Evolutionary conservation across 2,888 invertebrate species (phyloP), one percentile per base, ranked within the genome.

Genomic region (Celastrina argiolus): DNA sequence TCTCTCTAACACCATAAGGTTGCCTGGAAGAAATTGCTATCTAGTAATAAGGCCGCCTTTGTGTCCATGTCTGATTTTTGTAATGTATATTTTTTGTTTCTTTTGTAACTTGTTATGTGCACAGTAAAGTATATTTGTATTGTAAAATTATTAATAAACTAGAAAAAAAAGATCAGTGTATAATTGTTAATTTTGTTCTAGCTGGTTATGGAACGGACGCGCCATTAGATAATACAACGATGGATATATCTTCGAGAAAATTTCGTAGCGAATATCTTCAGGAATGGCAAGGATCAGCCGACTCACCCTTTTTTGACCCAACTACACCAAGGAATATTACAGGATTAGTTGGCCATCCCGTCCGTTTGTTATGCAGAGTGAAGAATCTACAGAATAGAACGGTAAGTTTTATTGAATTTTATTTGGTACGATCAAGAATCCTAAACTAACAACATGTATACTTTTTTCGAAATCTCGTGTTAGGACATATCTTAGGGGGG

Each of bases 311-410:
- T 80, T 97, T 97, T 82, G 97, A 97, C 83, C 94, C 95, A 8
- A 92, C 94, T 61, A 94, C 96, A 67, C 94, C 94, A 66, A 93
- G 95, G 68, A 97, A 97, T 79, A 94, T 97, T 65, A 97, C 97
- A 10, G 97, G 97, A 4, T 91, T 97, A 39, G 97, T 97, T 12
- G 97, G 97, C 14, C 96, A 96, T 78, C 96, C 96, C 26, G 96
- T 97, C 26, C 92, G 94, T 75, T 88, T 97, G 72, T 93, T 96
- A 75, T 97, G 97, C 81, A 92, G 96, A 75, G 97, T 97, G 71
- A 96, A 96, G 85, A 97, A 96, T 86, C 89, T 97, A 70, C 96
- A 96, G 76, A 97, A 97, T 85, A 92, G 96, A 85, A 97, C 97
- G 85, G 97, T 97, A 81, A 94, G 96, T 51, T 36, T 36, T 39